Evolutionary conservation across 2,113 vertebrate species (phyloP).

Genomic region (Mus spicilegus): DNA sequence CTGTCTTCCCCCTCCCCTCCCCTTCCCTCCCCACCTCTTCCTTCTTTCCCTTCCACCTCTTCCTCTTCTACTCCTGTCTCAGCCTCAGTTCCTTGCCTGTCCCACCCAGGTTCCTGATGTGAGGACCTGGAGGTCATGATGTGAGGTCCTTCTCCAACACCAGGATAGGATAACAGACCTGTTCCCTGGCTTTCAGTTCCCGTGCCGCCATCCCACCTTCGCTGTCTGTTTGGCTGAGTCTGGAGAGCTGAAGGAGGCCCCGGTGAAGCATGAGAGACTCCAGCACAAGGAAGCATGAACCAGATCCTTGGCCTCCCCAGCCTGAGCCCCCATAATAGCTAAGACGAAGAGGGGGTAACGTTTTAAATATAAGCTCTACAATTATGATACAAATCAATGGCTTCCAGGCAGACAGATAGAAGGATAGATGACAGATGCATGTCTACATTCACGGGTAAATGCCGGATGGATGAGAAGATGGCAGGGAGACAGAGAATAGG

Average conservation of each 20-base stretch:
- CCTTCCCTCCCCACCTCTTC: background rate
- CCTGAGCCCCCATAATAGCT: background rate
- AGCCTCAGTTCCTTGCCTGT: background rate
- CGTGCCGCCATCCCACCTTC: background rate
- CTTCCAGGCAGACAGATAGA: background rate
- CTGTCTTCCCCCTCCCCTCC: background rate
- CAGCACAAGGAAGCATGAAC: background rate
- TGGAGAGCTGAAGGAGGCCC: background rate
- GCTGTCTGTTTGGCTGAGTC: too few species aligned
- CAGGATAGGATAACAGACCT: fast-evolving
- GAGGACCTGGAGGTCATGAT: background rate
- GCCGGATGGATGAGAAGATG: too few species aligned
- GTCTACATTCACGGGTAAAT: background rate
- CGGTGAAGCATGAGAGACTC: background rate
- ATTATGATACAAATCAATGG: background rate
- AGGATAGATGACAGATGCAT: too few species aligned
- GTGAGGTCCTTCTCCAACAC: background rate
- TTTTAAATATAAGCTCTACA: background rate
- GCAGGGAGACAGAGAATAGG: background rate
- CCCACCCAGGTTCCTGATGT: fast-evolving
- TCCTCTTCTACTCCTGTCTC: fast-evolving
- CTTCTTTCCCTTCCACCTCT: too few species aligned
- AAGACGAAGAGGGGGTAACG: background rate
- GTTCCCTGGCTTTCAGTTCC: background rate
- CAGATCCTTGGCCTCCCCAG: background rate